Base-by-base conservation (phyloP, 1,140 invertebrate species). In the Penaeus japonicus region DNA sequence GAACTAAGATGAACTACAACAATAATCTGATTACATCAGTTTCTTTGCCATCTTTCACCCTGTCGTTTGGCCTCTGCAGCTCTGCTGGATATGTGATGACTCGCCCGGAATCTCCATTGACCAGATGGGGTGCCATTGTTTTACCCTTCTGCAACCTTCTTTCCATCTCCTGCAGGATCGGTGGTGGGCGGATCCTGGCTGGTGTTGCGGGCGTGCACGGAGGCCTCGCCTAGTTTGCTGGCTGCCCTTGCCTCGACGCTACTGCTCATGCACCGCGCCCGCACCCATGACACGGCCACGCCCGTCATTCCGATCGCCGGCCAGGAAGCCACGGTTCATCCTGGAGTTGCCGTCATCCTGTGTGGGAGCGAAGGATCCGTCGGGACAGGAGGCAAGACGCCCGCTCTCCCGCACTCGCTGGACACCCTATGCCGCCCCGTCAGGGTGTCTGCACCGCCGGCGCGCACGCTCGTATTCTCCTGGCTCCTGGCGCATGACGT, bases 131-230 rank as follows among this genome's bases (percentile, higher is more conserved):
- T 65, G 81, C 73, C 84, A 86, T 54, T 15, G 20, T 17, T 54
- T 75, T 47, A 27, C 73, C 18, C 4, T 77, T 12, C 79, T 35
- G 85, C 47, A 27, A 12, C 85, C 18, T 54, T 24, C 7, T 35
- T 47, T 32, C 70, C 24, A 18, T 39, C 27, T n/a, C 47, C 62
- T 22, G 22, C 82, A 89, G 89, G 89, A 4, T 75, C 84, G 22
- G n/a, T 89, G 59, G 57, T 75, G 32, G 77, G 84, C 17, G 89
- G 89, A 17, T 89, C 79, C 3, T 89, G 84, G 89, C 62, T 89
- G 65, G 62, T 78, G 24, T 65, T 89, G n/a, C 70, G 84, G 22
- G 89, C 62, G 5, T 47, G 55, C 24, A 47, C 35, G 0, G 53
- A 39, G n/a, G 89, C 79, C 12, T 30, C 79, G 0, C 80, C 78